A percentile compares a stretch with the other conserved stretches of the same genome.
Evolutionary conservation across 2,797 vertebrate genomes (phyloP).

Genomic region (Tapirus indicus): DNA sequence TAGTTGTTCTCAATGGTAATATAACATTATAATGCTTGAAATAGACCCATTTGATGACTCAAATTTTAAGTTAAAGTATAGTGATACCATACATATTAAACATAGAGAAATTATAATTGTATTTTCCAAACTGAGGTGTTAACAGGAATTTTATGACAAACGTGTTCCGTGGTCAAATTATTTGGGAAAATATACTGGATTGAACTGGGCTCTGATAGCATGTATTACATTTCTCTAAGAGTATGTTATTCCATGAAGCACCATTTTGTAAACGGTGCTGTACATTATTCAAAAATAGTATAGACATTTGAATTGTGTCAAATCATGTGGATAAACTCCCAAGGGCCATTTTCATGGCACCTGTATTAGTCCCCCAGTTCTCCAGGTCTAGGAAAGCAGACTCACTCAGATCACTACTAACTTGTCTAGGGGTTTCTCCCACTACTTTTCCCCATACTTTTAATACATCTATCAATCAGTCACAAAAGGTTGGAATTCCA

Average conservation of each 20-base stretch:
- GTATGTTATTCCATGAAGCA: background rate
- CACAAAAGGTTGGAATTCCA: background rate
- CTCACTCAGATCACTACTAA: background rate
- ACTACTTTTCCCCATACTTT: background rate
- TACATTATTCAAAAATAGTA: background rate
- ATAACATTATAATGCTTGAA: background rate
- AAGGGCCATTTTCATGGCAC: background rate
- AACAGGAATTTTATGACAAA: background rate
- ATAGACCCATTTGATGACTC: background rate
- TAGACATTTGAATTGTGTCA: background rate
- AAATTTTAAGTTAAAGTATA: conserved; percentile 21
- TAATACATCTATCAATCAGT: background rate
- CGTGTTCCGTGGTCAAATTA: background rate
- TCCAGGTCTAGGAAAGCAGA: background rate
- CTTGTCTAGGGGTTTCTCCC: background rate
- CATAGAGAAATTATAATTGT: background rate
- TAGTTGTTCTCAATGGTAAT: background rate
- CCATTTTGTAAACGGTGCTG: background rate
- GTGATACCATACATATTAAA: background rate
- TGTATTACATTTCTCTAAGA: conserved; percentile 7
- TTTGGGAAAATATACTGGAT: conserved; percentile 15
- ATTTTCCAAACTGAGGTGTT: background rate
- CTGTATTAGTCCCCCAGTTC: background rate
- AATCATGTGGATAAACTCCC: background rate
- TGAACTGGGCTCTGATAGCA: background rate